Conservation (phyloP, 64 coral and sea anemone genomes). For the Montipora capricornis region DNA sequence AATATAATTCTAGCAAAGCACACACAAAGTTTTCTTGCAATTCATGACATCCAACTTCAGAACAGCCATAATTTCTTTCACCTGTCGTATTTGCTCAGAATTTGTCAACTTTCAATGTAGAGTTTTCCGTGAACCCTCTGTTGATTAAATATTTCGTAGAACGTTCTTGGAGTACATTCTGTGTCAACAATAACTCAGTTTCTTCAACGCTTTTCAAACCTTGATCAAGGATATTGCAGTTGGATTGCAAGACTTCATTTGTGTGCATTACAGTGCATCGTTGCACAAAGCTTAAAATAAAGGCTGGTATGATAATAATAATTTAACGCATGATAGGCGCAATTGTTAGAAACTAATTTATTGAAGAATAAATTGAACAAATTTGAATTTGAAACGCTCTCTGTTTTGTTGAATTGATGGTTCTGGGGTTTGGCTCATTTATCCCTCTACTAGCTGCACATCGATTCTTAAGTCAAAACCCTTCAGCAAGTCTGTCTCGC, state of each 20-base stretch:
- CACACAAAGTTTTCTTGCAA: slow-evolving; percentile 17
- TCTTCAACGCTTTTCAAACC: neutral
- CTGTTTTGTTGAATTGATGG: too few relatives aligned
- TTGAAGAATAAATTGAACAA: slow-evolving; percentile 38
- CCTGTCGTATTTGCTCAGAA: neutral
- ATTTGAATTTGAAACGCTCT: slow-evolving; percentile 17
- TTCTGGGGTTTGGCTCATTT: neutral
- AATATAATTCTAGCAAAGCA: slow-evolving; percentile 31
- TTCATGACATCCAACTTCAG: slow-evolving; percentile 22
- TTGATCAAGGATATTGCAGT: neutral
- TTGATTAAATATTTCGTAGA: neutral
- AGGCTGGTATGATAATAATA: neutral
- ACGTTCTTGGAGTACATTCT: too few relatives aligned
- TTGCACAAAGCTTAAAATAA: slow-evolving; percentile 12
- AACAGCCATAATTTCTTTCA: neutral
- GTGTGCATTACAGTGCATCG: neutral
- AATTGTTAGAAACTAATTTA: slow-evolving; percentile 54
- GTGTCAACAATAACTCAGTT: too few relatives aligned
- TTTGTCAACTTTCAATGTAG: neutral
- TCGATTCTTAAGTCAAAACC: too few relatives aligned
- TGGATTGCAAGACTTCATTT: slow-evolving; percentile 22
- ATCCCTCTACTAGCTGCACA: too few relatives aligned
- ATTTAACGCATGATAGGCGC: neutral
- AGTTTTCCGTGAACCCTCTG: neutral
- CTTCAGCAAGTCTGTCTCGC: too few relatives aligned